Conservation (phyloP, 2,888 invertebrate genomes). For the Mycogona germanica region DNA sequence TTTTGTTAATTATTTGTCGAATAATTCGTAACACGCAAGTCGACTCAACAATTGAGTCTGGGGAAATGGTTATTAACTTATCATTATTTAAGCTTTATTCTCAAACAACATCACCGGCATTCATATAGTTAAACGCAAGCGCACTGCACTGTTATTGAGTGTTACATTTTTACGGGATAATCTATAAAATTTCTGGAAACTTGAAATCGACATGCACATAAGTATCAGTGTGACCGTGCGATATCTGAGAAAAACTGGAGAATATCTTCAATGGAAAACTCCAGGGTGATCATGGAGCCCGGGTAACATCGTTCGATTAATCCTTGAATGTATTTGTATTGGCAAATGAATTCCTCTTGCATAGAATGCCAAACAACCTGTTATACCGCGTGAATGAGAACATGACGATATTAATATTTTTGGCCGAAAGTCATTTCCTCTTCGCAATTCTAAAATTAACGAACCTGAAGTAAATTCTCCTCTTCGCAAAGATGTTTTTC, state of each 20-base stretch:
- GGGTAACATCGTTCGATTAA: slow-evolving; percentile 93
- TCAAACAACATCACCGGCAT: too few relatives aligned
- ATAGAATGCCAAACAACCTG: slow-evolving; percentile 98
- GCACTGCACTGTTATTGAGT: too few relatives aligned
- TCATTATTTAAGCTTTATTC: too few relatives aligned
- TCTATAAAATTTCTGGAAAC: too few relatives aligned
- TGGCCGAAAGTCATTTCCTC: neutral
- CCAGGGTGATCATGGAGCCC: slow-evolving; percentile 81
- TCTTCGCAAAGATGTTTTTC: slow-evolving; percentile 96
- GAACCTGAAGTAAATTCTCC: slow-evolving; percentile 73
- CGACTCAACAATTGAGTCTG: too few relatives aligned
- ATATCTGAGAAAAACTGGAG: slow-evolving; percentile 96
- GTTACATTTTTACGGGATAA: too few relatives aligned
- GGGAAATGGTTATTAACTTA: too few relatives aligned
- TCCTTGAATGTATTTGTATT: slow-evolving; percentile 85
- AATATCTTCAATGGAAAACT: slow-evolving; percentile 92
- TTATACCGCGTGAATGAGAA: slow-evolving; percentile 24
- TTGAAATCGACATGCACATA: too few relatives aligned
- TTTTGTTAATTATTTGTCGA: too few relatives aligned
- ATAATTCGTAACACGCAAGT: too few relatives aligned
- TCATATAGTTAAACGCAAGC: too few relatives aligned
- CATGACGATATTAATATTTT: slow-evolving; percentile 6
- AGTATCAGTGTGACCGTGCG: slow-evolving; percentile 72
- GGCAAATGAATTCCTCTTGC: slow-evolving; percentile 98
- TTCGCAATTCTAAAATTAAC: neutral